Evolutionary conservation across 1,140 invertebrate species (phyloP).

Genomic region (Papilio polytes): DNA sequence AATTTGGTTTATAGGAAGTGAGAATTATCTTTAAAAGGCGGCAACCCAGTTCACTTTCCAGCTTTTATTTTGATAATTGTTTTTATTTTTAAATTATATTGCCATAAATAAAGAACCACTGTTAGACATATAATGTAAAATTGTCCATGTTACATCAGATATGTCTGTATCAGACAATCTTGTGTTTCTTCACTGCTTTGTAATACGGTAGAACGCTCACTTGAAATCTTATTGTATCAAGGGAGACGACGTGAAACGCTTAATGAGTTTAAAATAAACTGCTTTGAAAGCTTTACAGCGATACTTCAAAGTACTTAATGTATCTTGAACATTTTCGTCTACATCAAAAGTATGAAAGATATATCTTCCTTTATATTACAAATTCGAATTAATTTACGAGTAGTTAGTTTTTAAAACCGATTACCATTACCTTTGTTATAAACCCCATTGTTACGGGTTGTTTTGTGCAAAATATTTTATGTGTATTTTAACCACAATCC

Average conservation of each 20-base stretch:
- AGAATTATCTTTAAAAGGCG: too few species aligned
- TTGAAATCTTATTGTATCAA: conserved; percentile 16
- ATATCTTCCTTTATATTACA: neutral
- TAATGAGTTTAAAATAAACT: conserved; percentile 22
- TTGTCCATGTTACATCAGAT: neutral
- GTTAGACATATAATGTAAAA: too few species aligned
- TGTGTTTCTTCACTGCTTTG: neutral
- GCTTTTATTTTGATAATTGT: too few species aligned
- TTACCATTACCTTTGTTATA: neutral
- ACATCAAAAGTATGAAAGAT: neutral
- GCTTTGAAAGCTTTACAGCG: neutral
- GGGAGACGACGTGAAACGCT: conserved; percentile 2
- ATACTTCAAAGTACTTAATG: conserved; percentile 10
- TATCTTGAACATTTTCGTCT: conserved; percentile 2
- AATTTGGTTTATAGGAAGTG: too few species aligned
- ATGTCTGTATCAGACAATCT: neutral
- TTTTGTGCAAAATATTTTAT: neutral
- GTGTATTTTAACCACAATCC: neutral
- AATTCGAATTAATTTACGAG: neutral
- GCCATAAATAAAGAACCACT: too few species aligned
- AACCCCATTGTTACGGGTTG: too few species aligned
- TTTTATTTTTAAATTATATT: too few species aligned
- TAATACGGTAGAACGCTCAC: neutral
- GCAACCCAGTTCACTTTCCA: too few species aligned
- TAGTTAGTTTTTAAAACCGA: neutral